Evolutionary conservation across 2,888 invertebrate genomes (phyloP).

Genomic region (Petrolisthes cinctipes): DNA sequence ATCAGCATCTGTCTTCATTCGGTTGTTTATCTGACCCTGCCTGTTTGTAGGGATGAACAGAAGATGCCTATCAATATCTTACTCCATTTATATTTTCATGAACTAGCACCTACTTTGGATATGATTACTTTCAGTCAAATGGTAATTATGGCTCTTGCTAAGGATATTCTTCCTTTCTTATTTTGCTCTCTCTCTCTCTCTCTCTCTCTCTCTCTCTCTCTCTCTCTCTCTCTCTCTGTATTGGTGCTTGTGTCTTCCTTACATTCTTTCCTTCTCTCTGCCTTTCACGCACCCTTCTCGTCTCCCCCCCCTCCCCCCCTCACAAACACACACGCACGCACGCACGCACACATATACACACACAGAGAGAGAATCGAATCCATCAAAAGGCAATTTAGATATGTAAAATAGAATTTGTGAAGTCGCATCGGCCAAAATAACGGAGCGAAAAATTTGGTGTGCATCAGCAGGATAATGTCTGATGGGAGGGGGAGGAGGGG

Average conservation of each 20-base stretch:
- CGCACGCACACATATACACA: not conserved
- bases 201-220: slow-evolving; percentile 6
- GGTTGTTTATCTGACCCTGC: no score
- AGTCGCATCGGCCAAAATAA: slow-evolving; percentile 27
- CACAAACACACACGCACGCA: no score
- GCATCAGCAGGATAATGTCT: not conserved
- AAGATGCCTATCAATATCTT: no score
- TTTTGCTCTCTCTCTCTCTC: not conserved
- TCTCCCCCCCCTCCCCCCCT: slow-evolving; percentile 10
- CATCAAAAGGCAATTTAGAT: slow-evolving; percentile 49
- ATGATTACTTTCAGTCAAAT: no score
- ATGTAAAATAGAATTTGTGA: slow-evolving; percentile 35
- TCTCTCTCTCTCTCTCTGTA: slow-evolving; percentile 36
- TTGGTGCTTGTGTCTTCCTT: not conserved
- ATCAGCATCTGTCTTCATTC: no score
- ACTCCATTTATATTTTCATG: no score
- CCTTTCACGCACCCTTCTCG: slow-evolving; percentile 28
- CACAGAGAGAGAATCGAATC: slow-evolving; percentile 29
- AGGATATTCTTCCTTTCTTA: no score
- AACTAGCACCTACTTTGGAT: no score
- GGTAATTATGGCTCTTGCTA: no score
- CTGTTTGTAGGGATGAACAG: not conserved
- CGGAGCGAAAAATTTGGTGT: slow-evolving; percentile 23
- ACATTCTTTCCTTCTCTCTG: slow-evolving; percentile 33
- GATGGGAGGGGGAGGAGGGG: not conserved